Conservation (phyloP, 2,113 vertebrate species). For the Eclectus roratus region DNA sequence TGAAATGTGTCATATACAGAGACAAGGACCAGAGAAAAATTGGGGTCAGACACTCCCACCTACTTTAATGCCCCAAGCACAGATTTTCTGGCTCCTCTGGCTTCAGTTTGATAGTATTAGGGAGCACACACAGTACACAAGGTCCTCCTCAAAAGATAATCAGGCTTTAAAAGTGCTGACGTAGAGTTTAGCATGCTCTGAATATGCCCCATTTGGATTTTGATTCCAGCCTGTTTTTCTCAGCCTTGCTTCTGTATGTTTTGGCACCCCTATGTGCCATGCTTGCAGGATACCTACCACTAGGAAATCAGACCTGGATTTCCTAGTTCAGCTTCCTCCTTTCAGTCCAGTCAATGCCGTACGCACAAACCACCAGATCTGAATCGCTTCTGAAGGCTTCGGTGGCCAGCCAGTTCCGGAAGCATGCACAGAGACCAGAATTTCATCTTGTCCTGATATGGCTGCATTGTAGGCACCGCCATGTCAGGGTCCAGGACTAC, state of each 20-base stretch:
- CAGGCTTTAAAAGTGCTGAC: background rate
- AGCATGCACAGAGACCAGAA: background rate
- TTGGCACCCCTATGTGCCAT: background rate
- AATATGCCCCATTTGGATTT: background rate
- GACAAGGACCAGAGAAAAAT: background rate
- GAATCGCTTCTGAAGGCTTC: background rate
- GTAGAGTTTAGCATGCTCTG: background rate
- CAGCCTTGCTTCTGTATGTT: background rate
- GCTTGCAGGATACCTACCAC: background rate
- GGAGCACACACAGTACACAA: background rate
- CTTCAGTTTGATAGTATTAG: background rate
- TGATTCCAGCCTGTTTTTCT: background rate
- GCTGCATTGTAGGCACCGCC: background rate
- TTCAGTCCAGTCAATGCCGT: background rate
- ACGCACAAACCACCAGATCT: background rate
- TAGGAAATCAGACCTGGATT: background rate
- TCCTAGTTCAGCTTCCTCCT: background rate
- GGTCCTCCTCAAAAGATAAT: background rate
- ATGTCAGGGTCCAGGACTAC: background rate
- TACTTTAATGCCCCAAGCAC: background rate
- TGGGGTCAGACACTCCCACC: background rate
- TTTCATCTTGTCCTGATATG: background rate
- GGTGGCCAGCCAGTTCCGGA: background rate
- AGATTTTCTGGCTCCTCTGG: background rate
- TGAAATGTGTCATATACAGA: background rate